Base-by-base conservation (phyloP, 2,888 invertebrate genomes). In the Tetragonisca angustula region DNA sequence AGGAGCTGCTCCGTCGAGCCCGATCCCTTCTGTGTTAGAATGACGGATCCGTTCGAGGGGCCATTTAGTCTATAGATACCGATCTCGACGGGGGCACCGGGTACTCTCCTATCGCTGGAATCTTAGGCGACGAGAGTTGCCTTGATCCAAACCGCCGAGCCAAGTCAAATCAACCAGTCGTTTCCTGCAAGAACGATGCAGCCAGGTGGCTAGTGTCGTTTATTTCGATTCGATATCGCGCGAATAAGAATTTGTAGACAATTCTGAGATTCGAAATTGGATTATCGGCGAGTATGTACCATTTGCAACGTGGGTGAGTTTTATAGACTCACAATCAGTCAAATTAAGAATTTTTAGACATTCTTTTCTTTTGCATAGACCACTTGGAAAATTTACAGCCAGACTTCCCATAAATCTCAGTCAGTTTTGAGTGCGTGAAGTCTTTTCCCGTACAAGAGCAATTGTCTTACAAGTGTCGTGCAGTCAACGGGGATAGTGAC, bases 51-150 rank as follows among this genome's bases (percentile, higher is more conserved):
- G 88, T 91, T 83, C 84, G 87, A 81, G 89, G 90, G 89, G 89
- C 91, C 91, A 91, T 93, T 92, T 93, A 92, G 93, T 89, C 90
- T 87, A 89, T 85, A 92, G 93, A 93, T 93, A 93, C 89, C 85
- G 87, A 93, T 93, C 93, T 92, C 90, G 90, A 87, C 85, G 85
- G 83, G 80, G 85, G 73, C 82, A 78, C 85, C 82, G 83, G 81
- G 74, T 70, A 84, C 89, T 74, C 77, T 77, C 80, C 83, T 88
- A 88, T 89, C 89, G 77, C 52, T 71, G 87, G 79, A 89, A 89
- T 89, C 89, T 89, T 77, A 77, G 89, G 85, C 82, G 85, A 79
- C 84, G 79, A 77, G 52, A 68, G 79, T 70, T 62, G 76, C 76
- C 83, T 86, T 81, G 77, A 83, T 86, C 77, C 52, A 69, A 65